These are phyloP conservation scores for Rhabdophis nuchalis DNA, from an alignment of 2,797 vertebrate genomes.

Conservation along the genomic window DNA sequence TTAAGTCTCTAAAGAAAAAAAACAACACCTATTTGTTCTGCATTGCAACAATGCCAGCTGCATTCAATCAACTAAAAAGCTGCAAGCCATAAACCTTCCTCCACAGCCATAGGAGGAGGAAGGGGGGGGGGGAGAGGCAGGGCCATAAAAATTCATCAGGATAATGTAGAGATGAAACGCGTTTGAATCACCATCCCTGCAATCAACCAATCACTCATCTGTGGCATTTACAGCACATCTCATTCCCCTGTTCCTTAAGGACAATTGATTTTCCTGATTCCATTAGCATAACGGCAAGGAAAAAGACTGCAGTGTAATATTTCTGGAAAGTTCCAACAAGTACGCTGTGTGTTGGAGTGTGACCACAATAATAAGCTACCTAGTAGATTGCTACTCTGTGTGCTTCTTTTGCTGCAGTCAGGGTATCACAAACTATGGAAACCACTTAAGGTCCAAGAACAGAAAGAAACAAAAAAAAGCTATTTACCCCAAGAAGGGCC, in stretches of 20 bases:
- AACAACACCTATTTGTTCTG: constrained; percentile 80
- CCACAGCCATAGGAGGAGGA: constrained; percentile 72
- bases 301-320: constrained; percentile 85
- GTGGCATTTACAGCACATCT: constrained; percentile 90
- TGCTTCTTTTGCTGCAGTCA: constrained; percentile 61
- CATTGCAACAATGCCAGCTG: constrained; percentile 81
- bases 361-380: constrained; percentile 77
- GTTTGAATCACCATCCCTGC: constrained; percentile 76
- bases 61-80: constrained; percentile 85
- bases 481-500: constrained; percentile 54
- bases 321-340: constrained; percentile 85
- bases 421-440: constrained; percentile 60
- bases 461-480: not conserved
- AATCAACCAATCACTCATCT: constrained; percentile 86
- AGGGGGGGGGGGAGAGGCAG: constrained; percentile 51
- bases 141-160: constrained; percentile 85
- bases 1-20: constrained; percentile 73
- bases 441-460: constrained; percentile 58
- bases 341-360: constrained; percentile 77
- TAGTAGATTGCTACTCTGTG: constrained; percentile 61
- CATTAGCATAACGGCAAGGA: constrained; percentile 87
- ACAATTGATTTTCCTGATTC: constrained; percentile 90
- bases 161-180: constrained; percentile 82
- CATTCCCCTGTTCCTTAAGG: constrained; percentile 89
- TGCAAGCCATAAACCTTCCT: constrained; percentile 84